phyloP scores from a whole-genome alignment of 53 echinoderm and acorn worm genomes.

The Henricia sp. region DNA sequence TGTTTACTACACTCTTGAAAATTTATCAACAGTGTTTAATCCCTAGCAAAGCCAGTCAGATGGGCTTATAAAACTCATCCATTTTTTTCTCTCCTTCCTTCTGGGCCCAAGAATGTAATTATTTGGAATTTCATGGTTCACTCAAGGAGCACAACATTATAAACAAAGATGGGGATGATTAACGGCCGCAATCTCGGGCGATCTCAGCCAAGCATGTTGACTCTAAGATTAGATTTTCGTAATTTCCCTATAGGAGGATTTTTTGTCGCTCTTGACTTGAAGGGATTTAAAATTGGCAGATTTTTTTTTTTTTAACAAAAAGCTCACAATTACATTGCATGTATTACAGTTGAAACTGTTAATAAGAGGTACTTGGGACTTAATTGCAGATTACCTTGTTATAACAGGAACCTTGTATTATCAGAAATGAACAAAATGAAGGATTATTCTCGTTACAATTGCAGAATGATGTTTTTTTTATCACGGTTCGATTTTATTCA shows the following conservation, averaged over 20 bases:
- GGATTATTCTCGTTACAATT: neutral
- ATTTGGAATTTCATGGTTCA: slow-evolving; percentile 12
- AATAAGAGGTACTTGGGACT: no score
- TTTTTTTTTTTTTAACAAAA: neutral
- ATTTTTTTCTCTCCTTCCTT: neutral
- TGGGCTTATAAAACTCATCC: neutral
- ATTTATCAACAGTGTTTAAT: no score
- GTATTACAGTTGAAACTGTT: no score
- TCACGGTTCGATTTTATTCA: neutral
- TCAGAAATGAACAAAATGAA: no score
- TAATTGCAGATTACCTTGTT: no score
- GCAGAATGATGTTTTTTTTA: neutral
- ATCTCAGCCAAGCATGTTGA: slow-evolving; percentile 11
- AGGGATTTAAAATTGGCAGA: neutral
- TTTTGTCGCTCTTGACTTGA: neutral
- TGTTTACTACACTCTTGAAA: no score
- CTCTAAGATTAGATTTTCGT: neutral
- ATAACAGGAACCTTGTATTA: no score
- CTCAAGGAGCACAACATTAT: slow-evolving; percentile 13
- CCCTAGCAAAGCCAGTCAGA: no score
- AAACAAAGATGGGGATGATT: slow-evolving; percentile 32
- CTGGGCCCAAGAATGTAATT: neutral
- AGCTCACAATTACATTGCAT: neutral
- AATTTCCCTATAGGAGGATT: neutral
- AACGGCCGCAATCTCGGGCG: slow-evolving; percentile 1